phyloP scores from a whole-genome alignment of 2,888 invertebrate species.

The Drosophila conformis region DNA sequence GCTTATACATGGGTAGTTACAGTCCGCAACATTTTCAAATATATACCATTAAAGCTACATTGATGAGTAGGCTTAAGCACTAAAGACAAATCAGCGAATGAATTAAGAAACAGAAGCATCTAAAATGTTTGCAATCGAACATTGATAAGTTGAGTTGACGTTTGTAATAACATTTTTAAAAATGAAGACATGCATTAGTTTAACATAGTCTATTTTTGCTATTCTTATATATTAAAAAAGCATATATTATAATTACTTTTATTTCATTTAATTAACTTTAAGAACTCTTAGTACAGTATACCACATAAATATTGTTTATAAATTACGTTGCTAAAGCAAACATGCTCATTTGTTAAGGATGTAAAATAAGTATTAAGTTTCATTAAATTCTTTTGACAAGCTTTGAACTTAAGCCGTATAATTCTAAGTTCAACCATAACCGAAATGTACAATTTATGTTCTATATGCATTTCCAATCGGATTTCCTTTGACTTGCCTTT shows the following conservation, averaged over 20 bases:
- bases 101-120: background rate
- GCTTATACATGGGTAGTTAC: constrained; percentile 21
- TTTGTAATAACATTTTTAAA: background rate
- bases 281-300: background rate
- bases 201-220: background rate
- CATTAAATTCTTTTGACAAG: background rate
- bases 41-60: constrained; percentile 6
- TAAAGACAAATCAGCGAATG: background rate
- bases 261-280: background rate
- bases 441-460: constrained; percentile 18
- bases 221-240: background rate
- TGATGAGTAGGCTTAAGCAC: background rate
- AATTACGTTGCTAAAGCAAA: too few species aligned
- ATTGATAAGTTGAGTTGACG: background rate
- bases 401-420: background rate
- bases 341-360: background rate
- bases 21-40: constrained; percentile 24
- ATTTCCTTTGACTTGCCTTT: constrained; percentile 59
- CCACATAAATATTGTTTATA: background rate
- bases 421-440: constrained; percentile 1
- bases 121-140: background rate
- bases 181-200: background rate
- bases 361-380: background rate
- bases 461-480: constrained; percentile 61
- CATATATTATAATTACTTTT: background rate